A percentile compares a stretch with the other conserved stretches of the same genome.
These are phyloP conservation scores for Cottoperca gobio DNA, from an alignment of 2,797 vertebrate species.

Conservation along the genomic window DNA sequence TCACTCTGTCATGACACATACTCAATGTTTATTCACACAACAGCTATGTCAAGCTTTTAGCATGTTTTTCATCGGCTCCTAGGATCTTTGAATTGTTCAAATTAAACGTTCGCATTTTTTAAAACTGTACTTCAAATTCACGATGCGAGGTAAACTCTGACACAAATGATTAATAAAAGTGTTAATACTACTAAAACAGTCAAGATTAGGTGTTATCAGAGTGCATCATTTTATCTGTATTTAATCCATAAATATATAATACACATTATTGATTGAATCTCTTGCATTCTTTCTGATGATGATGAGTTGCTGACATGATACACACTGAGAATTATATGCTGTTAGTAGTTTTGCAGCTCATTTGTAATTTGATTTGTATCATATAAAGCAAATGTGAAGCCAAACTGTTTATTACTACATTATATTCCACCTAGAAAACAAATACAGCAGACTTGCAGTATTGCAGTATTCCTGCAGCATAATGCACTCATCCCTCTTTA, in stretches of 20 bases:
- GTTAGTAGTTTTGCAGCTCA: neutral
- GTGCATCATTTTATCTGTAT: neutral
- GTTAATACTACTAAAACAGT: no score
- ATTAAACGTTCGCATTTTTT: neutral
- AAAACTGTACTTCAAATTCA: neutral
- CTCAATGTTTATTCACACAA: neutral
- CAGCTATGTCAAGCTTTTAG: neutral
- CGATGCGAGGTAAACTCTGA: neutral
- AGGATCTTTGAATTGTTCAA: neutral
- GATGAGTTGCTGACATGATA: slow-evolving; percentile 3
- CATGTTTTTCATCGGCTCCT: neutral
- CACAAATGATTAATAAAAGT: accelerated
- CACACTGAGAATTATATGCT: neutral
- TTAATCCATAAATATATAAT: neutral
- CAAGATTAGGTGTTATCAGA: neutral
- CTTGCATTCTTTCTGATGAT: neutral
- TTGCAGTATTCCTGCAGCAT: slow-evolving; percentile 25
- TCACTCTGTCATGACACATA: neutral
- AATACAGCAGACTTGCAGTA: slow-evolving; percentile 42
- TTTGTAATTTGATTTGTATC: slow-evolving; percentile 2
- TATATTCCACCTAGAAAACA: slow-evolving; percentile 33
- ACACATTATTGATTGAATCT: neutral
- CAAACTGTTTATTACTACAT: slow-evolving; percentile 24
- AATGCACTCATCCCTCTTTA: slow-evolving; percentile 31
- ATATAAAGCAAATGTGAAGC: neutral